Base-by-base conservation (phyloP, 2,888 invertebrate genomes). In the Patella caerulea region DNA sequence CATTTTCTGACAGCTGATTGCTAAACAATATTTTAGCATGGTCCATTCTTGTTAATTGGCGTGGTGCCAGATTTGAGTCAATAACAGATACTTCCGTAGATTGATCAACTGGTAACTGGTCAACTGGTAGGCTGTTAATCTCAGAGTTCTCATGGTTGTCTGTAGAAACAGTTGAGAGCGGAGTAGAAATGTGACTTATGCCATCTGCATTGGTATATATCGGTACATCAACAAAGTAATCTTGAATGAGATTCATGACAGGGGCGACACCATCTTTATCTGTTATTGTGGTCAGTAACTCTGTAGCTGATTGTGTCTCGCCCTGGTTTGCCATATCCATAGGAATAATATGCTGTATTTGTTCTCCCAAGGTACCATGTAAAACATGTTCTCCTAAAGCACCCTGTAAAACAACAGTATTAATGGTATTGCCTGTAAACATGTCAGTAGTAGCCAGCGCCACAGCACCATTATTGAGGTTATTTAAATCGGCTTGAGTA, bases 231-330 rank as follows among this genome's bases (percentile, higher is more conserved):
- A 65, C 65, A 65, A 65, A 65, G 24, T 65, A 65, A 14, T 65
- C 65, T 65, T 65, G 65, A 65, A 65, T 65, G 65, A 65, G 65
- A 65, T 65, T 65, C 65, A 65, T 65, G 24, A 65, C 65, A 65
- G 65, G 65, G 11, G 65, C 24, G 24, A 65, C 65, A 65, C 65
- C 65, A 65, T 65, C 65, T 65, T 65, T 65, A 19, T 65, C 65
- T 19, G 65, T 65, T 24, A 65, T 65, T 3, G 65, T 24, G 24
- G 65, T 65, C 19, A 65, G 65, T 65, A 65, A 65, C 24, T 65
- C 65, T 7, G 65, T 65, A 65, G 65, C 65, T 65, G 65, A 65
- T 15, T 65, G 65, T 24, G 65, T 65, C 4, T 65, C 65, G 19
- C 19, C 24, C 24, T 19, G 19, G 14, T 24, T 24, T 11, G 65